These are phyloP conservation scores for Taeniopygia guttata DNA, from an alignment of 2,797 vertebrate genomes.

Conservation along the genomic window DNA sequence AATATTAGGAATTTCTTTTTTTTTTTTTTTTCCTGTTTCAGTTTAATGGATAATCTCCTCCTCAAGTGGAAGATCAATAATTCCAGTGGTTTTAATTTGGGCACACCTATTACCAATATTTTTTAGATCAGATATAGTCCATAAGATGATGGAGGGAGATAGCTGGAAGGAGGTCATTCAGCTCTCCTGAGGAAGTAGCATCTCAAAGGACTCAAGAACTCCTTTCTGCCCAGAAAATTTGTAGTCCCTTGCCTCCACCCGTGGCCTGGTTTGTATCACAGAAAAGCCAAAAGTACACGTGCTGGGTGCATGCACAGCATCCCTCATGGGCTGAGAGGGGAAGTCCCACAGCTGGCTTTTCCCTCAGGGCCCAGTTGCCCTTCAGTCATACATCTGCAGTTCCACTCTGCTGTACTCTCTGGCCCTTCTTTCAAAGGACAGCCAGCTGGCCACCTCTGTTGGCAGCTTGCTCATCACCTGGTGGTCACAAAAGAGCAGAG, in stretches of 20 bases:
- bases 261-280: neutral
- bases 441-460: neutral
- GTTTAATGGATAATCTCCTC: neutral
- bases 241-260: neutral
- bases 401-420: neutral
- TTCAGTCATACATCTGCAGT: neutral
- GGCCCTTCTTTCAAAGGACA: neutral
- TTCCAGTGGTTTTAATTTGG: neutral
- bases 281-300: neutral
- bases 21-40: conserved; percentile 1
- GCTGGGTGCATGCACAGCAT: neutral
- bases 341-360: neutral
- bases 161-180: neutral
- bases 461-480: neutral
- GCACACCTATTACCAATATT: neutral
- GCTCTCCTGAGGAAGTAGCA: neutral
- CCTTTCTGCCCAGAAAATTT: neutral
- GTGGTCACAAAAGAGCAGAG: neutral
- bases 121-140: neutral
- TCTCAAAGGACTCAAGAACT: neutral
- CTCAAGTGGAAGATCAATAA: neutral
- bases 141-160: neutral
- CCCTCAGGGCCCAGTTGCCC: neutral
- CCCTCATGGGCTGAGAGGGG: neutral
- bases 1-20: neutral